Evolutionary conservation across 2,797 vertebrate species (phyloP).

Genomic region (Intellagama lesueurii): DNA sequence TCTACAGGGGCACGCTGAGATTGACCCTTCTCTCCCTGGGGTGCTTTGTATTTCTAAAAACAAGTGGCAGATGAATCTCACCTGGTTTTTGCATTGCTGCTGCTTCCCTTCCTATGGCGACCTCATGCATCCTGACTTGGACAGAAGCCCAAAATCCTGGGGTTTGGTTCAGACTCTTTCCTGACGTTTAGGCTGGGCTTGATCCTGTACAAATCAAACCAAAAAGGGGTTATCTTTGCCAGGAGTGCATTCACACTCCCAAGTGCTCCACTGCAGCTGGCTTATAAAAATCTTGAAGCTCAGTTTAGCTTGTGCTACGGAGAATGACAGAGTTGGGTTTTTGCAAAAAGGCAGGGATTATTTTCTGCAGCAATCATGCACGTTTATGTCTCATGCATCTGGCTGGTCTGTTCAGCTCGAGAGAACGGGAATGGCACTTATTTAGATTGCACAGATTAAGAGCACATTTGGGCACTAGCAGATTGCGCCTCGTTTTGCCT

Average conservation of each 20-base stretch:
- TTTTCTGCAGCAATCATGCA: constrained; percentile 33
- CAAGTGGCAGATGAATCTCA: constrained; percentile 56
- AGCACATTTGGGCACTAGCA: background rate
- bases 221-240: constrained; percentile 50
- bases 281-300: constrained; percentile 43
- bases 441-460: background rate
- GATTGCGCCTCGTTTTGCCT: background rate
- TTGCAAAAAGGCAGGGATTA: constrained; percentile 22
- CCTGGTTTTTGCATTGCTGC: constrained; percentile 51
- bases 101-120: constrained; percentile 45
- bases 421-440: background rate
- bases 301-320: background rate
- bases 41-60: constrained; percentile 49
- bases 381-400: constrained; percentile 42
- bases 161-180: constrained; percentile 59
- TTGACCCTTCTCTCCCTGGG: constrained; percentile 22
- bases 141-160: constrained; percentile 52
- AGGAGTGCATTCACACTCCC: constrained; percentile 45
- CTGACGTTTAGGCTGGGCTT: constrained; percentile 61
- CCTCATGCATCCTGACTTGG: constrained; percentile 18
- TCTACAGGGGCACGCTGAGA: background rate
- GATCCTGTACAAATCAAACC: constrained; percentile 66
- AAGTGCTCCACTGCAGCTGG: background rate
- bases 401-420: background rate
- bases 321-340: constrained; percentile 16